These are phyloP conservation scores for Scomber japonicus DNA, from an alignment of 2,113 vertebrate genomes.

Conservation along the genomic window DNA sequence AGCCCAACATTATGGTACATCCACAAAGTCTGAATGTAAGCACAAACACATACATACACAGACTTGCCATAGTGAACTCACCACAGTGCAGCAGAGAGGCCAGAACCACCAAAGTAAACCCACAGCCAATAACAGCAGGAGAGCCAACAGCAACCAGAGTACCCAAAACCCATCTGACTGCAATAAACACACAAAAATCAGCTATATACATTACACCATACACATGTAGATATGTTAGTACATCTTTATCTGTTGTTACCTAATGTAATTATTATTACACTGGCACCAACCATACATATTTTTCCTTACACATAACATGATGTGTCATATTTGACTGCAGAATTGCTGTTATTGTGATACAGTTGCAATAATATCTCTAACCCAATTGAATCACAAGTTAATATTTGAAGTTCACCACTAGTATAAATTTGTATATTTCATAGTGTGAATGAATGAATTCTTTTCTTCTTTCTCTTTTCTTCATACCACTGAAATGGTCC, in stretches of 20 bases:
- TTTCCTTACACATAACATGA: too few species aligned
- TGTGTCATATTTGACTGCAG: too few species aligned
- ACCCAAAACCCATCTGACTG: conserved; percentile 90
- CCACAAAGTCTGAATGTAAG: neutral
- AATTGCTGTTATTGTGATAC: too few species aligned
- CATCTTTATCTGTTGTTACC: neutral
- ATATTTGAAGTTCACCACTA: too few species aligned
- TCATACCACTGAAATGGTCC: too few species aligned
- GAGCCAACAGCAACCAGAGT: conserved; percentile 88
- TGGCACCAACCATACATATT: too few species aligned
- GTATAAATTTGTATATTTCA: too few species aligned
- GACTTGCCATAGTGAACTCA: conserved; percentile 41
- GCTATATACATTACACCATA: neutral
- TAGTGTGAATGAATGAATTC: too few species aligned
- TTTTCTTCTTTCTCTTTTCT: too few species aligned
- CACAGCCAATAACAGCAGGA: conserved; percentile 88
- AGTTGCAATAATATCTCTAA: too few species aligned
- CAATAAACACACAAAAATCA: conserved; percentile 32
- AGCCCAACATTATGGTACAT: neutral
- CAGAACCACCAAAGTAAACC: conserved; percentile 97
- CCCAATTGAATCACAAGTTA: too few species aligned
- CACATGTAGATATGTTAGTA: neutral
- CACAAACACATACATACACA: neutral
- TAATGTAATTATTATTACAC: neutral
- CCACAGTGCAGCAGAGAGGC: conserved; percentile 98